Base-by-base conservation (phyloP, 2,888 invertebrate genomes). In the Lasioglossum calceatum region DNA sequence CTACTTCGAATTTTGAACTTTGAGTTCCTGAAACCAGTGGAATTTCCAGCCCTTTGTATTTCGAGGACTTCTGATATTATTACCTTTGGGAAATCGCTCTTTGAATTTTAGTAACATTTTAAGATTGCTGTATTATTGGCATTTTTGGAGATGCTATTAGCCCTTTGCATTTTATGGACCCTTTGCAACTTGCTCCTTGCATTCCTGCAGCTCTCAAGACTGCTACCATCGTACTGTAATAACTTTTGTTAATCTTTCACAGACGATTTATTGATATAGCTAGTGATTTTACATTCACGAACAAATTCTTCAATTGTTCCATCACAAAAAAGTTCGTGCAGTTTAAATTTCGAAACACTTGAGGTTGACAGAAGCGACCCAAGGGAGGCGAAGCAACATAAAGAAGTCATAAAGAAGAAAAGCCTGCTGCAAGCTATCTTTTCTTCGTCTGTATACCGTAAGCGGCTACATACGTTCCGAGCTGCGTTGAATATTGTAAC, bases 401-500 rank as follows among this genome's bases (percentile, higher is more conserved):
- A 64, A 32, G 32, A 16, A 64, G 16, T 64, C 64, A 64, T 64
- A 64, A 64, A 32, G 64, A 64, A 64, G 64, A 32, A 64, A 64
- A 32, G 16, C 16, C 27, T 64, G 64, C 64, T 10, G 64, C 64
- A 16, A 16, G 2, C 27, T 16, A 14, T 16, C 32, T 32, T 64
- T 32, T 64, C 64, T 16, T 16, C 16, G 64, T 64, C 32, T 64
- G 16, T 16, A 64, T 64, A 14, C 64, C 16, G 32, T 64, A 64
- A 64, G 64, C 64, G 32, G 16, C 27, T 32, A 64, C 64, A 64
- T 64, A 32, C 16, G 64, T 64, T 32, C 32, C 64, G 16, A 64
- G 64, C 32, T 27, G 16, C 64, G 32, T 32, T 64, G 64, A 64
- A 64, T 64, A 64, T 64, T 64, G 27, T 32, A 64, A 32, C 64